A percentile compares a stretch with the other conserved stretches of the same genome.
phyloP scores from a whole-genome alignment of 2,797 vertebrate species.

The Acipenser transmontanus region DNA sequence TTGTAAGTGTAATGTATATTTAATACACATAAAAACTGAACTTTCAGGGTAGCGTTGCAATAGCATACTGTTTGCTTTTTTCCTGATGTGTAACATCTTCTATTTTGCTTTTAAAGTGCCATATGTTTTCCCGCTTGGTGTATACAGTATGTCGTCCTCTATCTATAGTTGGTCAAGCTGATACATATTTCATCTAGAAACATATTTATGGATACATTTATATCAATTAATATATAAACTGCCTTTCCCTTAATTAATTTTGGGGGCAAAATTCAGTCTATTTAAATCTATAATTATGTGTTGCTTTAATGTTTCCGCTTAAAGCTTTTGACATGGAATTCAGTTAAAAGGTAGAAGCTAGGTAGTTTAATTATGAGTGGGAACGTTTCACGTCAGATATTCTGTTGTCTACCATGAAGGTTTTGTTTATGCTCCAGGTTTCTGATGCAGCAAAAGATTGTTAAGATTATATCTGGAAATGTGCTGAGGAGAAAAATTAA shows the following conservation, averaged over 20 bases:
- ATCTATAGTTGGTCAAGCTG: constrained; percentile 31
- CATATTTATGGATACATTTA: constrained; percentile 20
- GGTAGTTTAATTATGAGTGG: too few species aligned
- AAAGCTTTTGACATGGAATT: constrained; percentile 1
- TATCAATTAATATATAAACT: constrained; percentile 11
- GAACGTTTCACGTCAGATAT: too few species aligned
- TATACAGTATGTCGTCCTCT: constrained; percentile 19
- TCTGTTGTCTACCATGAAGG: too few species aligned
- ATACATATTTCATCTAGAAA: constrained; percentile 34
- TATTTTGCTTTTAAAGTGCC: constrained; percentile 36
- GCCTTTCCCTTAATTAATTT: not conserved
- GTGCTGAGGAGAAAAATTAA: too few species aligned
- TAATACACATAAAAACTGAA: constrained; percentile 52
- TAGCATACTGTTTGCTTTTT: constrained; percentile 39
- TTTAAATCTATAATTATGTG: not conserved
- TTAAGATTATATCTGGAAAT: too few species aligned
- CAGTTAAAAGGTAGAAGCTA: not conserved
- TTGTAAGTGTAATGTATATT: constrained; percentile 32
- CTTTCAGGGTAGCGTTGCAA: constrained; percentile 68
- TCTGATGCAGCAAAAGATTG: too few species aligned
- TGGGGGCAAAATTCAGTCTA: not conserved
- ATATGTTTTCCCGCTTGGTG: constrained; percentile 26
- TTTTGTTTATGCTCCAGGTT: too few species aligned
- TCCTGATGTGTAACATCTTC: constrained; percentile 53
- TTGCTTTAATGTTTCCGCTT: not conserved